phyloP scores from a whole-genome alignment of 2,113 vertebrate species.

The Ciconia boyciana region DNA sequence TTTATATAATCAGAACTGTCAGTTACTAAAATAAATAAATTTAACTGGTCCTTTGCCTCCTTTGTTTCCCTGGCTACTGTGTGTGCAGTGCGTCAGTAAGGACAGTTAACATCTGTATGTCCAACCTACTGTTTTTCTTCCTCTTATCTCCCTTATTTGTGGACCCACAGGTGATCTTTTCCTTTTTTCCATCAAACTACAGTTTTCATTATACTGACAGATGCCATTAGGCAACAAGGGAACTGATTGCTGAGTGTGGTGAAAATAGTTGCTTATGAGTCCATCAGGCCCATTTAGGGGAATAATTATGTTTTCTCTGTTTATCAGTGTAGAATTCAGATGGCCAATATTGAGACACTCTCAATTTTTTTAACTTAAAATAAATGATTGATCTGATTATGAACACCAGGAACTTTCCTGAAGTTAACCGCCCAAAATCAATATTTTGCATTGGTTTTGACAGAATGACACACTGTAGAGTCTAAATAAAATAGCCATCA shows the following conservation, averaged over 20 bases:
- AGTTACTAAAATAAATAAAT: background rate
- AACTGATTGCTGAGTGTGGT: background rate
- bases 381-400: background rate
- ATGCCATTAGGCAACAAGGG: background rate
- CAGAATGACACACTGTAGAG: background rate
- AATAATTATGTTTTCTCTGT: background rate
- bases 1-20: background rate
- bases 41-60: background rate
- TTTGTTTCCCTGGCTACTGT: constrained; percentile 20
- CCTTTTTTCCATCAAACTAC: background rate
- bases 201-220: background rate
- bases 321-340: background rate
- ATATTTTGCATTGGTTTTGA: background rate
- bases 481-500: background rate
- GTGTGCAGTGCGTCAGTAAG: background rate
- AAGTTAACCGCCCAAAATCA: background rate
- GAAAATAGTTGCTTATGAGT: background rate
- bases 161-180: background rate
- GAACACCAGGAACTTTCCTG: background rate
- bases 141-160: background rate
- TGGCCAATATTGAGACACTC: background rate
- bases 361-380: background rate
- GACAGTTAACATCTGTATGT: background rate
- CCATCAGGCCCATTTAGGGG: background rate
- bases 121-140: background rate